phyloP scores from a whole-genome alignment of 2,888 invertebrate genomes.

The Xestia sexstrigata region DNA sequence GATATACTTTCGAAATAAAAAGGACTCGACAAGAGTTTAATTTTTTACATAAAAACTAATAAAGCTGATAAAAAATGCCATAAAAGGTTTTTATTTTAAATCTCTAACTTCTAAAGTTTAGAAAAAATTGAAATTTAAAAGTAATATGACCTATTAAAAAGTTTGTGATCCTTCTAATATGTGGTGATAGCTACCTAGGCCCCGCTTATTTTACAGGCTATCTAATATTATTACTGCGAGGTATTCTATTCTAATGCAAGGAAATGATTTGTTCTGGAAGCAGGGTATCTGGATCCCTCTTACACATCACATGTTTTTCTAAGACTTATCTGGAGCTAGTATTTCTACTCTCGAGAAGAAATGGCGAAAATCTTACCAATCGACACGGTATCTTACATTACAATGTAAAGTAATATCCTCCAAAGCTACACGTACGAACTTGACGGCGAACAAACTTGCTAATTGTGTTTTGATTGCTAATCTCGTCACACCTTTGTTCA shows the following conservation, averaged over 20 bases:
- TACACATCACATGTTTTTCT: neutral
- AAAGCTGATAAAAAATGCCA: too few species aligned
- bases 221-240: neutral
- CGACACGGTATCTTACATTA: neutral
- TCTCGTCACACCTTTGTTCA: slow-evolving; percentile 33
- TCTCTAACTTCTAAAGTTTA: too few species aligned
- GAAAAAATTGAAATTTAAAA: too few species aligned
- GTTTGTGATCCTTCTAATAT: neutral
- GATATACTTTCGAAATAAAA: too few species aligned
- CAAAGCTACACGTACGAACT: slow-evolving; percentile 13
- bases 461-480: slow-evolving; percentile 46
- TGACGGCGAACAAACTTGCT: slow-evolving; percentile 41
- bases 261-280: neutral
- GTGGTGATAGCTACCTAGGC: too few species aligned
- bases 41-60: too few species aligned
- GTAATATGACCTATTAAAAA: neutral
- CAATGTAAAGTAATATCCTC: slow-evolving; percentile 4
- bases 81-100: too few species aligned
- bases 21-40: too few species aligned
- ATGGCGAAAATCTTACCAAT: neutral
- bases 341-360: neutral
- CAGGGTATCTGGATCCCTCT: neutral
- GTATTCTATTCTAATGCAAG: neutral
- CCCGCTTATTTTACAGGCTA: neutral
- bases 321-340: neutral